Evolutionary conservation across 1,140 invertebrate genomes (phyloP), one percentile per base, ranked within the genome.

Genomic region (Penaeus indicus): DNA sequence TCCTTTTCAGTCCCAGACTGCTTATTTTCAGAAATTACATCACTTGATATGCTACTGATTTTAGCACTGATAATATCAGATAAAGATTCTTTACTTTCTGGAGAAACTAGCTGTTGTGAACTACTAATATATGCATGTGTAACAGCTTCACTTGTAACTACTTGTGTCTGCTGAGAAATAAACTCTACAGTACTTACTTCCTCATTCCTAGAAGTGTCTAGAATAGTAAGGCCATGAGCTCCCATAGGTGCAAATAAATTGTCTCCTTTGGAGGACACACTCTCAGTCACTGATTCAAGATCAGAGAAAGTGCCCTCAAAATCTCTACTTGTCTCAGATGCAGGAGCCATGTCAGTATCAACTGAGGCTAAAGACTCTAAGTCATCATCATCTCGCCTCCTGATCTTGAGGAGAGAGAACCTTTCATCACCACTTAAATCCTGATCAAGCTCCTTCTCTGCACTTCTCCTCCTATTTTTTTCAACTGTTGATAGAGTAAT

Each of bases 271-370:
- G 90, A 91, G 18, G 90, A 91, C 42, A 91, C 88, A 42, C 85
- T 88, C 69, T 91, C 90, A 19, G 88, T 88, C 16, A 91, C 75
- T 47, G 88, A 89, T 67, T 91, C 90, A 19, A 91, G 77, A 81
- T 91, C 90, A 21, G 90, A 91, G 54, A 88, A 91, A 3, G 90
- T 91, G 27, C 72, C 88, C 60, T 91, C 90, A 22, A 91, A 63
- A 72, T 91, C 90, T 11, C 90, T 79, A 60, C 90, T 91, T 8
- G 88, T 86, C 61, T 91, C 90, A n/a, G 90, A 91, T 1, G 72
- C 77, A 42, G 90, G 90, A 25, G 88, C 90, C 90, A 91, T 91
- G 61, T 91, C 90, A 22, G 90, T 91, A n/a, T 91, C 90, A 11
- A 91, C 75, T 19, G 90, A 91, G 32, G 81, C 72, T 10, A 91